These are phyloP conservation scores for Acanthoscelides obtectus DNA, from an alignment of 2,888 invertebrate genomes.

Conservation along the genomic window DNA sequence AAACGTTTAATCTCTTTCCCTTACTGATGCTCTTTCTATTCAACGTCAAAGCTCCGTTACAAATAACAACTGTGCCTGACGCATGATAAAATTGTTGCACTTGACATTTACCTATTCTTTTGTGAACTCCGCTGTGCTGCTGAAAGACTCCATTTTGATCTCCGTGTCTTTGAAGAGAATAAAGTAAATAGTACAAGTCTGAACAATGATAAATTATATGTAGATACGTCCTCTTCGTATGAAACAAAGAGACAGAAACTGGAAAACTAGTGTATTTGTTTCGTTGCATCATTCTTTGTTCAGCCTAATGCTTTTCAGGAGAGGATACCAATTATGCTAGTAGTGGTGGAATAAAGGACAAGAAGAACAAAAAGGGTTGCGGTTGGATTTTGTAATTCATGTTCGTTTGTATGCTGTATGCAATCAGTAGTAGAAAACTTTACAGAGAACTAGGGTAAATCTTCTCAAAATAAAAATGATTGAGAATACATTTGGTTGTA, in stretches of 20 bases:
- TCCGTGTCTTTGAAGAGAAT: not conserved
- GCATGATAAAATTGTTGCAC: not conserved
- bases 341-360: too few relatives aligned
- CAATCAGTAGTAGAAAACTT: too few relatives aligned
- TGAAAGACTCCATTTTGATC: not conserved
- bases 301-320: too few relatives aligned
- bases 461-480: too few relatives aligned
- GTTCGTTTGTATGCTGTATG: too few relatives aligned
- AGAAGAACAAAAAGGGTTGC: too few relatives aligned
- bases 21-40: slow-evolving; percentile 15
- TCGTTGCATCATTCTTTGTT: too few relatives aligned
- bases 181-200: not conserved
- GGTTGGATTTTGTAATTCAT: too few relatives aligned
- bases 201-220: not conserved
- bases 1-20: slow-evolving; percentile 23
- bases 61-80: not conserved
- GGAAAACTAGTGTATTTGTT: not conserved
- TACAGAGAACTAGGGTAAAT: too few relatives aligned
- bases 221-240: not conserved
- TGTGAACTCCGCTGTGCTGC: not conserved
- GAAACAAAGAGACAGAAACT: not conserved
- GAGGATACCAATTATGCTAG: too few relatives aligned
- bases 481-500: too few relatives aligned
- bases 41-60: slow-evolving; percentile 1
- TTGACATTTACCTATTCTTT: not conserved